Evolutionary conservation across 2,888 invertebrate species (phyloP), one percentile per base, ranked within the genome.

Genomic region (Eupsilia transversa): DNA sequence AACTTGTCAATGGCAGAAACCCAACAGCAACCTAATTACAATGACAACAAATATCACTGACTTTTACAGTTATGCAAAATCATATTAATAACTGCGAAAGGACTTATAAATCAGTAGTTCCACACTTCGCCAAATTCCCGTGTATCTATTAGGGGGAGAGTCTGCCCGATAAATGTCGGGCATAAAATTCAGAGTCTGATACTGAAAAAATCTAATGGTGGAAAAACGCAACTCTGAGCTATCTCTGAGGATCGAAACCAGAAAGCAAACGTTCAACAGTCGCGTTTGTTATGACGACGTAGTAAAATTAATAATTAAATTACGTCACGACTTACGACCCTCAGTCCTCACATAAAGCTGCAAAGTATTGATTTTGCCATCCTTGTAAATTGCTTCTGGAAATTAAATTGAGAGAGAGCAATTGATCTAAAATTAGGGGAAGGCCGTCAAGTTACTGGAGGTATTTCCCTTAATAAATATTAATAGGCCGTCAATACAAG

Each of bases 391-490:
- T 84, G 83, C 54, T 82, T 78, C 60, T 76, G 70, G 72, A 80
- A 89, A 87, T 86, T 82, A 83, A 89, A 88, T 88, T 86, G 80
- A 86, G 84, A 87, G 84, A 86, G 84, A 81, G 79, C 88, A 87
- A 92, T 92, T 89, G 90, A 90, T 89, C 87, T 90, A 84, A 91
- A 92, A 91, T 92, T 90, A 91, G 88, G 84, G 88, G 83, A 77
- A 87, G 76, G 77, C 88, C 78, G 84, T 89, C 85, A 90, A 90
- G 88, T 89, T 86, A 85, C 86, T 86, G 84, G 87, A 88, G 91
- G 87, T 88, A 90, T 93, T 92, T 92, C 89, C 88, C 80, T 89
- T 90, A 81, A 93, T 94, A 93, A 94, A 93, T 93, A 93, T 92
- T 91, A 92, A 94, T 92, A 89, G 90, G 86, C 85, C 83, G 86